Percentiles rank a stretch among this genome's conserved stretches.
phyloP scores from a whole-genome alignment of 1,140 invertebrate genomes.

The Tetragonula clypearis region DNA sequence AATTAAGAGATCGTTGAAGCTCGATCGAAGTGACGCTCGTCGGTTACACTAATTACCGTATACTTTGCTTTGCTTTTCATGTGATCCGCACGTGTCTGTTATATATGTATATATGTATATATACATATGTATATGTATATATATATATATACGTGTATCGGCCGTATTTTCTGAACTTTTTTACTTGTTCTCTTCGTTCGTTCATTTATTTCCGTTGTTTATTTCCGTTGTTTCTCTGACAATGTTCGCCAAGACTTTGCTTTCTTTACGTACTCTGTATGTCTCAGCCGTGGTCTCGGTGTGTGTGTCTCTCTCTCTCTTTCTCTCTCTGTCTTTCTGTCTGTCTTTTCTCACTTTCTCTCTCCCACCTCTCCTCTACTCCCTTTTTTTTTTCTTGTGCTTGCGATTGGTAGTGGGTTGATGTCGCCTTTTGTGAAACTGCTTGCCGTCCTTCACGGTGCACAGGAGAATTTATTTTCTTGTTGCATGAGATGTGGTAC shows the following conservation, averaged over 20 bases:
- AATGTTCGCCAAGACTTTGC: constrained; percentile 9
- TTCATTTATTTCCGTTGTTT: constrained; percentile 5
- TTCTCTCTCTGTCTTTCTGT: constrained; percentile 2
- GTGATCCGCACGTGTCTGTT: constrained; percentile 58
- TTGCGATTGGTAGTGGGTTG: constrained; percentile 64
- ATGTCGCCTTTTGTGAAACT: constrained; percentile 36
- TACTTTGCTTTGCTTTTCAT: constrained; percentile 60
- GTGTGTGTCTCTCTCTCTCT: neutral
- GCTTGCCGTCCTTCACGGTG: constrained; percentile 58
- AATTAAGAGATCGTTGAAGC: constrained; percentile 20
- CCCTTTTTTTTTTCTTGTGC: constrained; percentile 36
- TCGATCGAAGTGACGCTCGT: constrained; percentile 34
- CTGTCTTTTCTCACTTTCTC: neutral
- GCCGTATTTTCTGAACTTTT: constrained; percentile 42
- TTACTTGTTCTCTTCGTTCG: constrained; percentile 31
- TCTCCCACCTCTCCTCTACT: neutral
- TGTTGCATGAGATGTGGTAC: constrained; percentile 46
- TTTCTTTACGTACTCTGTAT: constrained; percentile 29
- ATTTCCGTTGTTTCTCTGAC: constrained; percentile 38
- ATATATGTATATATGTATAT: too few species aligned
- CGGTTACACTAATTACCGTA: neutral
- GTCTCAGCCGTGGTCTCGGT: constrained; percentile 23
- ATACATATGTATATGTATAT: too few species aligned
- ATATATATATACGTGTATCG: constrained; percentile 35
- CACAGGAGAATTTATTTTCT: constrained; percentile 47